Conservation (phyloP, 2,113 vertebrate species). For the Ailurus styani region DNA sequence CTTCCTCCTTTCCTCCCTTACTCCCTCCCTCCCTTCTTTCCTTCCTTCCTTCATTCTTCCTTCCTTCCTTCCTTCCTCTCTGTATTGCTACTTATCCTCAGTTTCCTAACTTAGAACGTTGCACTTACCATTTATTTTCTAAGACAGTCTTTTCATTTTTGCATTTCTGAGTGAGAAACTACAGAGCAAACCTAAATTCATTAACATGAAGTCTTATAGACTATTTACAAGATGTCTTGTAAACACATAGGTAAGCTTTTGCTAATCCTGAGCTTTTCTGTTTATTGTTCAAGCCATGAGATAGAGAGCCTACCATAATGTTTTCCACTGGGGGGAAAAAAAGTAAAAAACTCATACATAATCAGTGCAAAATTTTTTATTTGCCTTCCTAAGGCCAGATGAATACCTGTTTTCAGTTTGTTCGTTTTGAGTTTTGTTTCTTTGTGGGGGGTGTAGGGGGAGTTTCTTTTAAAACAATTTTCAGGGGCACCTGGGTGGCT, state of each 20-base stretch:
- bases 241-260: background rate
- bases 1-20: background rate
- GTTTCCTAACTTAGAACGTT: background rate
- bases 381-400: background rate
- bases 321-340: background rate
- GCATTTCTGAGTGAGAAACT: background rate
- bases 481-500: no score
- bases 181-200: background rate
- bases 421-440: background rate
- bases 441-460: background rate
- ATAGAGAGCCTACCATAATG: background rate
- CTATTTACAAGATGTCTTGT: background rate
- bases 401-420: background rate
- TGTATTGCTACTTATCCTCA: background rate
- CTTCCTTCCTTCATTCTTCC: background rate
- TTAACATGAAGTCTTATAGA: background rate
- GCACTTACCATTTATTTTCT: background rate
- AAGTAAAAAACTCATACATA: background rate
- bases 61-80: background rate
- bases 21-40: background rate
- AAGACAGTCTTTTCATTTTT: background rate
- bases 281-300: background rate
- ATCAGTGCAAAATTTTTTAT: background rate
- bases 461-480: constrained; percentile 24
- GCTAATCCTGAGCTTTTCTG: background rate